Conservation (phyloP, 23 tunicate species). For the Ciona savignyi region DNA sequence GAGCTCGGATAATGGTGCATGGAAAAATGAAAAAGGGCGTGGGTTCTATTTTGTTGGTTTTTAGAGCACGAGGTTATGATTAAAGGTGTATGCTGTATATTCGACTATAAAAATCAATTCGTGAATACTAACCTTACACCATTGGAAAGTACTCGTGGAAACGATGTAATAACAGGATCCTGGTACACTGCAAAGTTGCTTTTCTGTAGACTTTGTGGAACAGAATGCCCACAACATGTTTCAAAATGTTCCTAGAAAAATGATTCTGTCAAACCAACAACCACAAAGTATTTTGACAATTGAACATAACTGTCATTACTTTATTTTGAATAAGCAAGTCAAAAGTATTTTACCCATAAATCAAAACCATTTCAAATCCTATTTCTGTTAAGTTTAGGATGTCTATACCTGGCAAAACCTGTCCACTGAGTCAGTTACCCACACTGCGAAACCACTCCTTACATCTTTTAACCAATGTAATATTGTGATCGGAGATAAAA, state of each 20-base stretch:
- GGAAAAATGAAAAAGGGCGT: no score
- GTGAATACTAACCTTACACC: background rate
- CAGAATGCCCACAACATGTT: background rate
- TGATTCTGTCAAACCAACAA: no score
- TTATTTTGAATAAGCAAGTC: no score
- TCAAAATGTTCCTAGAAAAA: background rate
- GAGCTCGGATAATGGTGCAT: no score
- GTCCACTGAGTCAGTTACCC: conserved; percentile 19
- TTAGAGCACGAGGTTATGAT: no score
- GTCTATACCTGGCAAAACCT: background rate
- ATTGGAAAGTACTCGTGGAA: background rate
- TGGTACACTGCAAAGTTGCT: background rate
- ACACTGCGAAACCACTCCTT: conserved; percentile 17
- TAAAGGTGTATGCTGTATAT: no score
- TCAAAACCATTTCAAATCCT: background rate
- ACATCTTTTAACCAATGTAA: conserved; percentile 30
- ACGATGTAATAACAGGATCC: background rate
- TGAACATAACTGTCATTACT: no score
- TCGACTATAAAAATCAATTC: no score
- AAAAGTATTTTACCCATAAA: no score
- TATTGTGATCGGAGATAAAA: conserved; percentile 16
- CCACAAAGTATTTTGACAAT: no score
- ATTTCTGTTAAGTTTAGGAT: background rate
- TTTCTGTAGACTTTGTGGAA: background rate
- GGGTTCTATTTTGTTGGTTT: no score